A percentile compares a stretch with the other conserved stretches of the same genome.
Conservation (phyloP, 2,888 invertebrate species). For the Caenorhabditis sp. region DNA sequence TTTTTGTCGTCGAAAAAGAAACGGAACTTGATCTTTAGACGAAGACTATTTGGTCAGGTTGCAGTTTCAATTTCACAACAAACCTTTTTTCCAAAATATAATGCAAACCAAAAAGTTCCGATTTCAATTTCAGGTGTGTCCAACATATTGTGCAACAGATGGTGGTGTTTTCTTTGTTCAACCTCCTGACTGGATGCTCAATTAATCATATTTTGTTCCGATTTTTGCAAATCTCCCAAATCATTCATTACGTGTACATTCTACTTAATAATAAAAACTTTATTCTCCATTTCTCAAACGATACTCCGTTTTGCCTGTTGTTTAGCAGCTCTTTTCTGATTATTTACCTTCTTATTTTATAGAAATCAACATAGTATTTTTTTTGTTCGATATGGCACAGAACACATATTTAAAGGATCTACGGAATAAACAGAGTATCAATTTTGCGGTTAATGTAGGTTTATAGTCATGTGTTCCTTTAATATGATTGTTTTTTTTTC, state of each 20-base stretch:
- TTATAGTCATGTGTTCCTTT: slow-evolving; percentile 13
- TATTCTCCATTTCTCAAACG: neutral
- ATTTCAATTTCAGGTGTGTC: slow-evolving; percentile 56
- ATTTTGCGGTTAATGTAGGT: slow-evolving; percentile 6
- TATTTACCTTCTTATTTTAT: neutral
- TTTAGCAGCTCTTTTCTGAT: neutral
- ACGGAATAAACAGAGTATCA: neutral
- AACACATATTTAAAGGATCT: neutral
- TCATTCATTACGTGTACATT: slow-evolving; percentile 29
- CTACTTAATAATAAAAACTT: neutral
- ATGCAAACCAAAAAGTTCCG: too few species aligned
- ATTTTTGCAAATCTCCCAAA: slow-evolving; percentile 5
- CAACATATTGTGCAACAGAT: slow-evolving; percentile 69
- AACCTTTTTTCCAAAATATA: too few species aligned
- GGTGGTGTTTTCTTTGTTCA: slow-evolving; percentile 70
- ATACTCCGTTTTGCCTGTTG: neutral
- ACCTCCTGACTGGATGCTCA: slow-evolving; percentile 66
- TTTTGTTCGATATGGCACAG: neutral
- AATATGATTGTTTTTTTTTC: slow-evolving; percentile 1
- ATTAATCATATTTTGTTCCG: slow-evolving; percentile 7
- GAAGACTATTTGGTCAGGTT: too few species aligned
- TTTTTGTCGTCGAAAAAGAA: too few species aligned
- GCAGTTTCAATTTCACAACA: too few species aligned
- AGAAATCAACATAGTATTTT: neutral
- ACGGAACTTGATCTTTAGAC: too few species aligned